Conservation (phyloP, 2,888 invertebrate genomes). For the Zhuqinia jingwanae region DNA sequence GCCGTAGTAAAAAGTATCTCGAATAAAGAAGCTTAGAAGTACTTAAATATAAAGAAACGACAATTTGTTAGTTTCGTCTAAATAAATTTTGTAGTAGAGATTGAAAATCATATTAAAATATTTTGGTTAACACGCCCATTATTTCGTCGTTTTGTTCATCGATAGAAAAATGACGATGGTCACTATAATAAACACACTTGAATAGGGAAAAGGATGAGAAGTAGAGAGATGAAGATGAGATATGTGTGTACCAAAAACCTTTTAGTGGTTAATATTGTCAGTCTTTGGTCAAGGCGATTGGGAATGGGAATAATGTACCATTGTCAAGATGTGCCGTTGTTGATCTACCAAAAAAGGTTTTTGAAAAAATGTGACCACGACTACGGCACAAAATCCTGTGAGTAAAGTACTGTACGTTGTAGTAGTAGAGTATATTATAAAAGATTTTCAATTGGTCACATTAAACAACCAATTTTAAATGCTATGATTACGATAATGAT, state of each 20-base stretch:
- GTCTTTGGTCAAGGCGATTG: background rate
- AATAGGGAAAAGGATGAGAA: background rate
- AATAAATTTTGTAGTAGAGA: background rate
- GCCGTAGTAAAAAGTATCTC: slow-evolving; percentile 2
- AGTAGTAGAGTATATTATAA: too few species aligned
- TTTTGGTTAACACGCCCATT: background rate
- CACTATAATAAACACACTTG: background rate
- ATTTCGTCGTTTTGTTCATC: background rate
- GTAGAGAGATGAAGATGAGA: background rate
- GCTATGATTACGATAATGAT: slow-evolving; percentile 38
- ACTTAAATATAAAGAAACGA: slow-evolving; percentile 1
- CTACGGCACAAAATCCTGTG: too few species aligned
- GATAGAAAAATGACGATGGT: background rate
- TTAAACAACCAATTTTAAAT: slow-evolving; percentile 42
- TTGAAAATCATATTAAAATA: background rate
- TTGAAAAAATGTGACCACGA: slow-evolving; percentile 51
- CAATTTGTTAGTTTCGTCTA: background rate
- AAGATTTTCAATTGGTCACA: slow-evolving; percentile 61
- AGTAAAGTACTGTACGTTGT: too few species aligned
- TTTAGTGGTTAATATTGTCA: background rate
- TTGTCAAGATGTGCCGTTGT: too few species aligned
- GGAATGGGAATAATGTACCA: background rate
- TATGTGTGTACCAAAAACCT: background rate
- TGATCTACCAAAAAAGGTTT: slow-evolving; percentile 14
- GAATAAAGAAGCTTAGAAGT: background rate